Base-by-base conservation (phyloP, 2,113 vertebrate species). In the Cephalopterus ornatus region DNA sequence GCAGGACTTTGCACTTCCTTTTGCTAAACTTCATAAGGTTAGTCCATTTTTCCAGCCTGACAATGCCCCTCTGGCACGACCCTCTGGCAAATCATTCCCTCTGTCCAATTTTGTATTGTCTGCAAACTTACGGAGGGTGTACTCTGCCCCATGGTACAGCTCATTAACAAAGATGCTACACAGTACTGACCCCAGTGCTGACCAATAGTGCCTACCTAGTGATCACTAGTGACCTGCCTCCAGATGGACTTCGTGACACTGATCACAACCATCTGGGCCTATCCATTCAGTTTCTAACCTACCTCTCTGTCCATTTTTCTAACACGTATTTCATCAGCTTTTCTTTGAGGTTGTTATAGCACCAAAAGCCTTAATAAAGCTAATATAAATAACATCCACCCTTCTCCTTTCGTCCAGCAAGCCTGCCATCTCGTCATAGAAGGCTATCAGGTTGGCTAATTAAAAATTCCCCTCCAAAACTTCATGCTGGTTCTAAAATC, bases 1-100 rank as follows among this genome's bases (percentile, higher is more conserved):
- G 30, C 2, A 0, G 2, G 23, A 52, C 11, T 66, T 55, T 1
- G 4, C 23, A 23, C 8, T 47, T 66, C 41, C 12, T 61, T 66
- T 37, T 32, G 20, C 8, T 46, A 32, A 76, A 72, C 23, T 67
- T 76, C 1, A 0, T 37, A 33, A 61, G 19, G 28, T 70, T 41
- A 67, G 20, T 35, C 21, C 3, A 3, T 32, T 88, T 59, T 49
- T 85, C 18, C 65, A 67, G 30, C 21, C 30, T 58, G 13, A 12
- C 68, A 67, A 22, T 11, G 11, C 23, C 18, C 33, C 56, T 44
- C 72, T 37, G 26, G 39, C 21, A 42, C 3, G 9, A 13, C 7
- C 13, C 14, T 53, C 62, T 27, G 33, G 46, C 14, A 21, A 12
- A 46, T n/a, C 30, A 83, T 28, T 9, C 68, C 52, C 20, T 39